phyloP scores from a whole-genome alignment of 2,797 vertebrate species.

The Paratrypauchen microcephalus region DNA sequence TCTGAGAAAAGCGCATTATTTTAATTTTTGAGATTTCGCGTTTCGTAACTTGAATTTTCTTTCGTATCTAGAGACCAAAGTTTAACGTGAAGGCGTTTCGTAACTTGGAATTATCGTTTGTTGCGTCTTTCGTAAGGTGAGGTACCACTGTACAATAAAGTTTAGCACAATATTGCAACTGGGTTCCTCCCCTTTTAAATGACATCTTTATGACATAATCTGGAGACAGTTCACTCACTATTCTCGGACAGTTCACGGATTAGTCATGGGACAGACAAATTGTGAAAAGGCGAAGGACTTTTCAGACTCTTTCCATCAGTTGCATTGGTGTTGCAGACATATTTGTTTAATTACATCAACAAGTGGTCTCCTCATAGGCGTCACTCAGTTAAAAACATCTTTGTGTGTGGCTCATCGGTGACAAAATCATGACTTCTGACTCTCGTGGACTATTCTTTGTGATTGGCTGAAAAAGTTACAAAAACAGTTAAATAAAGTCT shows the following conservation, averaged over 20 bases:
- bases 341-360: background rate
- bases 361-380: background rate
- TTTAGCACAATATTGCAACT: background rate
- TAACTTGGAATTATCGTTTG: too few relatives aligned
- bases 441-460: background rate
- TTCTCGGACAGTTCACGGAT: background rate
- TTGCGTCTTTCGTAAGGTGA: too few relatives aligned
- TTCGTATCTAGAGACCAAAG: too few relatives aligned
- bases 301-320: slow-evolving; percentile 1
- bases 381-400: background rate
- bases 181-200: background rate
- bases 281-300: background rate
- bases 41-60: too few relatives aligned
- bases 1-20: too few relatives aligned
- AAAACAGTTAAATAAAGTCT: too few relatives aligned
- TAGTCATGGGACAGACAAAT: slow-evolving; percentile 1
- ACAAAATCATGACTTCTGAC: background rate
- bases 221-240: background rate
- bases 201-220: background rate
- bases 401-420: background rate
- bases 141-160: too few relatives aligned
- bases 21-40: too few relatives aligned
- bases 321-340: background rate
- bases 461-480: background rate
- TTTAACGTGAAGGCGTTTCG: too few relatives aligned